Evolutionary conservation across 2,113 vertebrate species (phyloP), one percentile per base, ranked within the genome.

Genomic region (Raja brachyura): DNA sequence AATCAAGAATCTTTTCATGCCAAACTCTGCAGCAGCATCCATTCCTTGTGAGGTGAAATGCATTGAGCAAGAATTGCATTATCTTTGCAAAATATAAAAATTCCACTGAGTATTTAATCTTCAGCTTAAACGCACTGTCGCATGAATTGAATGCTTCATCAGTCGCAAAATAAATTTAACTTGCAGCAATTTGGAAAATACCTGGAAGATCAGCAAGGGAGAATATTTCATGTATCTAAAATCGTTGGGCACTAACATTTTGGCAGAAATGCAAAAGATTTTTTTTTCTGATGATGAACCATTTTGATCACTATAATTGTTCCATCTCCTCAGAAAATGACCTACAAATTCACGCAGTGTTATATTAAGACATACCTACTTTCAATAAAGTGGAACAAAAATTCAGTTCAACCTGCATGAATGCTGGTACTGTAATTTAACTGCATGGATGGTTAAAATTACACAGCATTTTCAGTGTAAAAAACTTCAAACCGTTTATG

Each of bases 341-440:
- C 66, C 54, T 92, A 92, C 39, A 39, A 74, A 2, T 16, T 22
- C 73, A 25, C 39, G 39, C 22, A 20, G 4, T 54, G 20, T 20
- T 20, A 39, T 73, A 11, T 33, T 92, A 73, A 92, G 90, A 73
- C 10, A 54, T 92, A 92, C 31, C 88, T 70, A 66, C 33, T 92
- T 73, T 10, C 68, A 74, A 73, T 28, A 13, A 73, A 92, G 39
- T 92, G 88, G 25, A 48, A 73, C 70, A 22, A 68, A 22, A 61
- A 63, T 73, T 73, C 16, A 74, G 54, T 92, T 92, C 20, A 73
- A 8, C n/a, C 66, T 73, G 90, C 22, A 70, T 25, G 61, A 92
- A 73, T 39, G 33, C 7, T 28, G 18, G 68, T 63, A 92, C 33
- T 48, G 6, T 70, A 73, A 92, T 48, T 66, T 48, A 25, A 28